Evolutionary conservation across 2,113 vertebrate species (phyloP), one percentile per base, ranked within the genome.

Genomic region (Leptosomus discolor): DNA sequence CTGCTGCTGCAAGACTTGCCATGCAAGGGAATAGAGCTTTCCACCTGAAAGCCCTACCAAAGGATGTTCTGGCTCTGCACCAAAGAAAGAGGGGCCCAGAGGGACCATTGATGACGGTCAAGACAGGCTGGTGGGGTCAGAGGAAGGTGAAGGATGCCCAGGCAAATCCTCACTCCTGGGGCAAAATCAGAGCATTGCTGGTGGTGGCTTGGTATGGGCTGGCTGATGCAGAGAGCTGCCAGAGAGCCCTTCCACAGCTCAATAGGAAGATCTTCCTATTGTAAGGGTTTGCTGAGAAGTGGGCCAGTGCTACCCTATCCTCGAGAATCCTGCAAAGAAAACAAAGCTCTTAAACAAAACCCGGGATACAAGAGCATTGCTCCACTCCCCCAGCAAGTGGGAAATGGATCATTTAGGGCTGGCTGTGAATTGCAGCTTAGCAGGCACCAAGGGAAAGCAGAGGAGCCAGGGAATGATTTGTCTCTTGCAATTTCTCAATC

Each of bases 401-500:
- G 71, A 95, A 97, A 89, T 50, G 73, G 93, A 94, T 56, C 30
- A 18, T 53, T 91, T 88, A 45, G 84, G 71, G 79, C 89, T 80
- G 56, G 60, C 83, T 93, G 84, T 90, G 96, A 91, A 92, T 75
- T 75, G 64, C 78, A 85, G 80, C 91, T 94, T 90, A 88, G 90
- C 91, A 88, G 78, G 82, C 34, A 7, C 76, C 13, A 3, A 41
- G n/a, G 64, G 43, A 94, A 97, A 81, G 77, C 93, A 88, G 68
- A 82, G 60, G 46, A 94, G 91, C 75, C 71, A 63, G 80, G 58
- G 85, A 96, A 90, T 74, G 64, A 92, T 96, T 93, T 96, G 85
- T 82, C 85, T 97, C 91, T 90, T 92, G 83, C 76, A 96, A 85
- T 79, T 80, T 91, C 78, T 95, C 95, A 85, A 84, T 83, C 85